Evolutionary conservation across 1,140 invertebrate species (phyloP), one percentile per base, ranked within the genome.

Genomic region (Pinna nobilis): DNA sequence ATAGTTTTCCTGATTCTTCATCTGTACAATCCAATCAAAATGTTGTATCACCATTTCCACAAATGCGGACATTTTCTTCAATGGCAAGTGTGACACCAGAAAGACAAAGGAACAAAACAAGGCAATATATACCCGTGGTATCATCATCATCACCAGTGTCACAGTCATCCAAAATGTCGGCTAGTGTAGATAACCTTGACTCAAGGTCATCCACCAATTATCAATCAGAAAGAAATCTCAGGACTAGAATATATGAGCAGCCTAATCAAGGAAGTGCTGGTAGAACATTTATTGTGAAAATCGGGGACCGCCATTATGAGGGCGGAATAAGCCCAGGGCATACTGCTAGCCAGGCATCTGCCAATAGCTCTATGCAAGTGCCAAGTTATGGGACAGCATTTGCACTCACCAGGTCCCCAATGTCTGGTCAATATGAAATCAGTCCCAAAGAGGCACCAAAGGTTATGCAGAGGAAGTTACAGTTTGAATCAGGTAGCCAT

Each of bases 391-490:
- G 85, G 6, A 80, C 81, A 50, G 80, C 85, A 18, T 84, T 84
- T 70, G 82, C 85, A 7, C 44, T 86, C 23, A 85, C 80, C 6
- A 68, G 80, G 44, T 82, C 85, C 15, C 82, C 83, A 0, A 67
- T 76, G 35, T 61, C 79, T 18, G 77, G 82, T 18, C 76, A 80
- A 35, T 81, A 82, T 63, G 84, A 86, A 70, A 81, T 84, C 30
- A 77, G 72, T 55, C 63, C 61, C 6, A 75, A 76, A 61, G 68
- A 74, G 7, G 70, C 57, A 1, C 74, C 76, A 9, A 61, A 80
- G 1, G 84, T 87, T 13, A 82, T 77, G 0, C 82, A 85, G 28
- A 80, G 83, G 39, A 87, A 87, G 68, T 70, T 81, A 60, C 80
- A 81, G 70, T 86, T 87, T 79, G 85, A 87, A 70, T 57, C 64